phyloP scores from a whole-genome alignment of 1,140 invertebrate genomes.

The Nephotettix cincticeps region DNA sequence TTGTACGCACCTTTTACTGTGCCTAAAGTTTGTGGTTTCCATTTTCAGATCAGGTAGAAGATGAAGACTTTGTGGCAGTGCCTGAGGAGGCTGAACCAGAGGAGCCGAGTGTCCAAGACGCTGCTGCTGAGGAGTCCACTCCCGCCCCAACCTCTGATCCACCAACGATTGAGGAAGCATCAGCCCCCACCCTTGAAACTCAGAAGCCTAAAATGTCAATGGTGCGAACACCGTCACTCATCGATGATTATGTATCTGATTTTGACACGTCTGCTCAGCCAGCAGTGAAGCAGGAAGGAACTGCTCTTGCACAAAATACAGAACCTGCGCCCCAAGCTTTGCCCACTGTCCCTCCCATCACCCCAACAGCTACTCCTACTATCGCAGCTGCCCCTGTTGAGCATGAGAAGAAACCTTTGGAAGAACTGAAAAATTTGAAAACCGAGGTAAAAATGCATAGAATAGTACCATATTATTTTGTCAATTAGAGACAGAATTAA shows the following conservation, averaged over 20 bases:
- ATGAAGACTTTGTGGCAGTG: background rate
- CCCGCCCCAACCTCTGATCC: background rate
- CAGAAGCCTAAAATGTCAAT: background rate
- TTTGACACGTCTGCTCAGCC: background rate
- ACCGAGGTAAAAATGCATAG: background rate
- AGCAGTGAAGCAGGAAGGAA: background rate
- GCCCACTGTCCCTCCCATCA: background rate
- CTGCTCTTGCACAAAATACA: no score
- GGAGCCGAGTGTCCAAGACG: background rate
- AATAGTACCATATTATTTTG: no score
- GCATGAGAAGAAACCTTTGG: slow-evolving; percentile 3
- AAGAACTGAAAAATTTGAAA: slow-evolving; percentile 8
- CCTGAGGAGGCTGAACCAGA: background rate
- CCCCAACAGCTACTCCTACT: background rate
- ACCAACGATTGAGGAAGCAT: background rate
- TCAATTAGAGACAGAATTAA: no score
- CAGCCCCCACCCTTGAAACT: no score
- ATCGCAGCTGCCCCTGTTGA: background rate
- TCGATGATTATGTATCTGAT: slow-evolving; percentile 16
- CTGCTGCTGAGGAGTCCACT: background rate
- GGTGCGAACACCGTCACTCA: slow-evolving; percentile 6
- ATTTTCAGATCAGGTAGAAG: no score
- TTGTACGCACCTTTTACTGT: no score
- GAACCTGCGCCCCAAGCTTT: background rate
- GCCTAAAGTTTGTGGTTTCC: no score